Evolutionary conservation across 2,113 vertebrate genomes (phyloP).

Genomic region (Boleophthalmus pectinirostris): DNA sequence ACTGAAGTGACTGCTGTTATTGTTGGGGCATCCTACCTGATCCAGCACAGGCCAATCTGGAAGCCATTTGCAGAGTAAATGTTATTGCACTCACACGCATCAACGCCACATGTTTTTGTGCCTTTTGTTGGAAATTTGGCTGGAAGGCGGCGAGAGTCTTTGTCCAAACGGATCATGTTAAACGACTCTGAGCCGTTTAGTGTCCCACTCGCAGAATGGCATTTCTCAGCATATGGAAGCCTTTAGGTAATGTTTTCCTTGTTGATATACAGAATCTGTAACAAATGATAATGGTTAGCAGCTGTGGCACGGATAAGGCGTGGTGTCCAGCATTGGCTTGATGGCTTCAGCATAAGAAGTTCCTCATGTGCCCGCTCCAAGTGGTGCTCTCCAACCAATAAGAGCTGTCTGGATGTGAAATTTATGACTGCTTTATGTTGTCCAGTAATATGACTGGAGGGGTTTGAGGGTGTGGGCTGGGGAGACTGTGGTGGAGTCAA

Average conservation of each 20-base stretch:
- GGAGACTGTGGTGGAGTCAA: neutral
- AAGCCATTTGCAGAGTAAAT: conserved; percentile 84
- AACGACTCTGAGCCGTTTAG: conserved; percentile 91
- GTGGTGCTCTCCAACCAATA: conserved; percentile 19
- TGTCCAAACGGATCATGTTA: conserved; percentile 86
- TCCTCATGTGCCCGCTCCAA: conserved; percentile 23
- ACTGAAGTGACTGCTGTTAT: conserved; percentile 40
- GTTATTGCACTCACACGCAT: conserved; percentile 85
- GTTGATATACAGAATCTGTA: conserved; percentile 89
- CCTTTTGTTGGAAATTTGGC: conserved; percentile 46
- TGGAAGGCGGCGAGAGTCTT: conserved; percentile 78
- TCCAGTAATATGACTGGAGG: conserved; percentile 21
- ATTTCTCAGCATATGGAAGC: conserved; percentile 90
- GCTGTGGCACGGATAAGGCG: conserved; percentile 79
- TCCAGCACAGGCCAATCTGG: conserved; percentile 65
- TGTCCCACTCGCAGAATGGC: conserved; percentile 86
- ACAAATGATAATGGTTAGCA: conserved; percentile 92
- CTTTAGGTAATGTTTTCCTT: conserved; percentile 86
- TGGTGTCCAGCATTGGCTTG: conserved; percentile 55
- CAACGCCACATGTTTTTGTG: conserved; percentile 71
- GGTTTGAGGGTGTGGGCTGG: conserved; percentile 7
- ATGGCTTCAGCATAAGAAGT: conserved; percentile 61
- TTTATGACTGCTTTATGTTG: conserved; percentile 46
- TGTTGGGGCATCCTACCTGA: conserved; percentile 61
- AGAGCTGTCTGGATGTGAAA: conserved; percentile 40